Conservation (phyloP, 2,113 vertebrate genomes). For the Polypterus bichir region DNA sequence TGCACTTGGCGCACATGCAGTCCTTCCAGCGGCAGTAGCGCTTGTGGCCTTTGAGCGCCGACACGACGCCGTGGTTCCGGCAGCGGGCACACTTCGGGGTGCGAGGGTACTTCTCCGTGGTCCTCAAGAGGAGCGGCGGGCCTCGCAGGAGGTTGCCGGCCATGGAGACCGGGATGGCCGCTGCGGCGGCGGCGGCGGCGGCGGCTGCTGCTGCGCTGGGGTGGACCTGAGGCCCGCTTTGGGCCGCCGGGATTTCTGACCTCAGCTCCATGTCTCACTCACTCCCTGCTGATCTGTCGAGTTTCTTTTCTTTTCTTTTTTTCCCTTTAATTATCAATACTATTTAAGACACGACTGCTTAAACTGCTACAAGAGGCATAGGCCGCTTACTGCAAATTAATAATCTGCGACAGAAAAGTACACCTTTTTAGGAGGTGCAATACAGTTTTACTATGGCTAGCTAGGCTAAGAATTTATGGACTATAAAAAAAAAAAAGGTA, state of each 20-base stretch:
- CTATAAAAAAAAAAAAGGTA: too few relatives aligned
- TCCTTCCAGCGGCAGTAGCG: conserved; percentile 98
- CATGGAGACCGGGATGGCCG: conserved; percentile 78
- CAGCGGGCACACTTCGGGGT: conserved; percentile 95
- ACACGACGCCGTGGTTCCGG: conserved; percentile 93
- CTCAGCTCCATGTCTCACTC: conserved; percentile 70
- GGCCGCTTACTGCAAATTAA: too few relatives aligned
- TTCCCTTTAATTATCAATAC: too few relatives aligned
- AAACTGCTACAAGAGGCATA: too few relatives aligned
- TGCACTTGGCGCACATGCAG: conserved; percentile 98
- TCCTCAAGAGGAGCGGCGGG: conserved; percentile 73
- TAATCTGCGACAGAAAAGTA: too few relatives aligned
- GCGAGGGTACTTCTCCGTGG: conserved; percentile 89
- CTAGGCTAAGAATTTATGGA: too few relatives aligned
- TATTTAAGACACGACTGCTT: too few relatives aligned
- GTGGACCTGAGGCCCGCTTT: conserved; percentile 61
- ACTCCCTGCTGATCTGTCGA: too few relatives aligned
- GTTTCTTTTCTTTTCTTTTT: too few relatives aligned
- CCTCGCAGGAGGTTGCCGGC: conserved; percentile 72
- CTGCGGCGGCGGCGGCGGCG: conserved; percentile 37
- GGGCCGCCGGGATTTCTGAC: conserved; percentile 62
- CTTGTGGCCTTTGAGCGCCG: conserved; percentile 94
- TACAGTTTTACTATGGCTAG: too few relatives aligned
- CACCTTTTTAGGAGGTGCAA: too few relatives aligned
- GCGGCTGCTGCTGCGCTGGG: conserved; percentile 46